Evolutionary conservation across 1,140 invertebrate genomes (phyloP), one percentile per base, ranked within the genome.

Genomic region (Hirudo medicinalis): DNA sequence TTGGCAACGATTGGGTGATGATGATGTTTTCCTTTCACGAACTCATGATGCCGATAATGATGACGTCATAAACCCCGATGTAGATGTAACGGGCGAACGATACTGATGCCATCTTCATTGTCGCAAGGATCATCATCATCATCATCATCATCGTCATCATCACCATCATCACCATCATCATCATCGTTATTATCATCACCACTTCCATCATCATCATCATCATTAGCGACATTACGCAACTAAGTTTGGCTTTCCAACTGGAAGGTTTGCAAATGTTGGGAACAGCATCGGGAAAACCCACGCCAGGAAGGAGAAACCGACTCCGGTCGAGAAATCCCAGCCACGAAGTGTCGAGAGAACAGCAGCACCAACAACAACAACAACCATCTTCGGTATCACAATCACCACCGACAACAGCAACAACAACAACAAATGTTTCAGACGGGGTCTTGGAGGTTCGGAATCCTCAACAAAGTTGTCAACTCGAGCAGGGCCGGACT

Each of bases 331-430:
- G 11, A n/a, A 13, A 20, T 13, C 57, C 22, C 0, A 22, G 22
- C 17, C 57, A n/a, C 57, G 22, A 32, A 63, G 22, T 11, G 29
- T 32, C 22, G 29, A 22, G 29, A 63, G n/a, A n/a, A n/a, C n/a
- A n/a, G n/a, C n/a, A n/a, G n/a, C 57, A 11, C 4, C 57, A n/a
- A 25, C 57, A 13, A 25, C 57, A n/a, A 22, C 57, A 13, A n/a
- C 6, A 63, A 19, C 57, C 22, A 20, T 15, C 11, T 19, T 63
- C 57, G 57, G 9, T 15, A 25, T 63, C 57, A 63, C 8, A 11
- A 63, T 25, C 57, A 32, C 20, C 57, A 63, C 57, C 22, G 15
- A 63, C 57, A 63, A 63, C 57, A 63, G 13, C 57, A 63, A 22
- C 57, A 63, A 22, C 57, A 63, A 15, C 57, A 63, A 11, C 57